A percentile compares a stretch with the other conserved stretches of the same genome.
phyloP scores from a whole-genome alignment of 1,140 invertebrate genomes.

The Drosophila tropicalis region DNA sequence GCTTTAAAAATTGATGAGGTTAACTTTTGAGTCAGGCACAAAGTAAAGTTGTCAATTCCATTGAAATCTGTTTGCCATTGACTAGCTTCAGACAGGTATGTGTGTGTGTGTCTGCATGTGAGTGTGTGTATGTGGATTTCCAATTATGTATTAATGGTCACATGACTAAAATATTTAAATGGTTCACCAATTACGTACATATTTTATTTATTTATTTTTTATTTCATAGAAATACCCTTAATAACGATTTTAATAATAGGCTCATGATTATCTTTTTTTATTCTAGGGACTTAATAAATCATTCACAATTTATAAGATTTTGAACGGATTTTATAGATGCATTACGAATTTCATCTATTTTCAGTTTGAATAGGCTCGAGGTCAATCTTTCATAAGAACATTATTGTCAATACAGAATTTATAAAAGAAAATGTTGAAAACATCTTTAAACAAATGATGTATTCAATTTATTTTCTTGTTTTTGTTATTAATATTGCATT shows the following conservation, averaged over 20 bases:
- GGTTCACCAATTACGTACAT: constrained; percentile 6
- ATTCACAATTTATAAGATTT: background rate
- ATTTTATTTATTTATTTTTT: constrained; percentile 13
- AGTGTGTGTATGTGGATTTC: background rate
- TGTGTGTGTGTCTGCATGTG: background rate
- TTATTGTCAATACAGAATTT: too few species aligned
- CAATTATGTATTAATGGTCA: constrained; percentile 1
- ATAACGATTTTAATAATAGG: background rate
- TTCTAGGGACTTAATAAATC: background rate
- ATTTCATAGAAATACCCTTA: background rate
- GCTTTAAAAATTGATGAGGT: constrained; percentile 60
- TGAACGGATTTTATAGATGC: too few species aligned
- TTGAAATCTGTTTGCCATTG: constrained; percentile 21
- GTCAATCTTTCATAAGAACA: too few species aligned
- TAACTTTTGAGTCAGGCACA: constrained; percentile 7
- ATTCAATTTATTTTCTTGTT: too few species aligned
- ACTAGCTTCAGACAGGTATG: constrained; percentile 24
- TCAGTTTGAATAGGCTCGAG: too few species aligned
- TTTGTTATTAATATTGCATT: too few species aligned
- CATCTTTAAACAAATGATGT: too few species aligned
- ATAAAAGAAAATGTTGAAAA: too few species aligned
- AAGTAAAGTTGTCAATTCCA: constrained; percentile 24
- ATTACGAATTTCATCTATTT: too few species aligned
- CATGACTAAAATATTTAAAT: constrained; percentile 12
- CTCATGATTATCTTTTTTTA: too few species aligned